phyloP scores from a whole-genome alignment of 2,888 invertebrate genomes.

The Leptothorax acervorum region DNA sequence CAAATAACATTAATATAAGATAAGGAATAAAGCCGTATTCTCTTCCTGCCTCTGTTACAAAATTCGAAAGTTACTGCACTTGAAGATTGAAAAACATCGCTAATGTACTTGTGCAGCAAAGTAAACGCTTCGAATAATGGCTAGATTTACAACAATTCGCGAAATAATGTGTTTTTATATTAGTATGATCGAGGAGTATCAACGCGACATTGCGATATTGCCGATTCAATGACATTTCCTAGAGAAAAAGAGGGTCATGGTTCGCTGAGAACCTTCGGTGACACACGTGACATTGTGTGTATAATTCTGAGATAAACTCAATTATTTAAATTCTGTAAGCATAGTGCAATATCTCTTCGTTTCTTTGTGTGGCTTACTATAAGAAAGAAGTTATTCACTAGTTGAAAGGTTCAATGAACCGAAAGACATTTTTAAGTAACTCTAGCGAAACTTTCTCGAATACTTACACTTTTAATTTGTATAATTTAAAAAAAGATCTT shows the following conservation, averaged over 20 bases:
- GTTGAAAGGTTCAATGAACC: neutral
- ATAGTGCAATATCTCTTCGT: neutral
- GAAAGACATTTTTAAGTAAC: neutral
- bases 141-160: neutral
- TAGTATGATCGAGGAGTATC: constrained; percentile 16
- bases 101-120: neutral
- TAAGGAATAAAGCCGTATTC: neutral
- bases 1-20: neutral
- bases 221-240: constrained; percentile 18
- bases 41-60: neutral
- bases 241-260: constrained; percentile 21
- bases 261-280: neutral
- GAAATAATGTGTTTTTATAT: constrained; percentile 8
- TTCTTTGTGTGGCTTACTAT: neutral
- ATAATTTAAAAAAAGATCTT: neutral
- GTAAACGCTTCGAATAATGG: neutral
- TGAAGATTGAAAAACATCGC: neutral
- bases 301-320: neutral
- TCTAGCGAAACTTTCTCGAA: neutral
- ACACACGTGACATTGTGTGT: neutral
- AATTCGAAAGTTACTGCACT: neutral
- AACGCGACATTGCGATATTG: constrained; percentile 7
- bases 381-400: neutral
- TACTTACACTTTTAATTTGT: neutral
- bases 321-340: constrained; percentile 15